Base-by-base conservation (phyloP, 2,113 vertebrate genomes). In the Rhinoderma darwinii region DNA sequence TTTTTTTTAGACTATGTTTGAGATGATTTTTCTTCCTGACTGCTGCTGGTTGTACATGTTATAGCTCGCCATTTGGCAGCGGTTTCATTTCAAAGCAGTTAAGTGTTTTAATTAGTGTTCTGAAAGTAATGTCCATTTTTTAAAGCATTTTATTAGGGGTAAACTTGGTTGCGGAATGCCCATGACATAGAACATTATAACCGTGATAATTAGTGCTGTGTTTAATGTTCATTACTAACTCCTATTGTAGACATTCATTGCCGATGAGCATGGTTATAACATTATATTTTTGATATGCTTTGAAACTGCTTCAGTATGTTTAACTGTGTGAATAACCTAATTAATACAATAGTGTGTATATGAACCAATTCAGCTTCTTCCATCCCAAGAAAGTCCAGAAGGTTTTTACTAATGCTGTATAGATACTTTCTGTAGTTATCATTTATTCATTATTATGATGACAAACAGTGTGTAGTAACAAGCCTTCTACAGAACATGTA, bases 271-370 rank as follows among this genome's bases (percentile, higher is more conserved):
- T 70, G 32, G 66, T 37, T 70, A 10, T 10, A 30, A 30, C 27
- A 66, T 66, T 66, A 66, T 66, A 66, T 30, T 47, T 47, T 66
- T 66, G 27, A 66, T 66, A 66, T 30, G 27, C 30, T 70, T 70
- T 70, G 66, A 70, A 70, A 32, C 66, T 8, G 30, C 14, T 35
- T 20, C 32, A 37, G 5, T 5, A 20, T 70, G 32, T 1, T 70
- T 1, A 20, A 70, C 30, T 20, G 5, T 35, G 15, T 37, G 18
- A 35, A 37, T 70, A 37, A 70, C n/a, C 30, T 17, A 70, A 70
- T 35, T 70, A 70, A 37, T 20, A 20, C 5, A 17, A 35, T 32
- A 68, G 3, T 15, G 66, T 70, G 8, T 70, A 47, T 47, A 5
- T 20, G 4, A 70, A 18, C 2, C 4, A 70, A 8, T 37, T 70